Evolutionary conservation across 2,113 vertebrate species (phyloP).

Genomic region (Megaceryle maxima): DNA sequence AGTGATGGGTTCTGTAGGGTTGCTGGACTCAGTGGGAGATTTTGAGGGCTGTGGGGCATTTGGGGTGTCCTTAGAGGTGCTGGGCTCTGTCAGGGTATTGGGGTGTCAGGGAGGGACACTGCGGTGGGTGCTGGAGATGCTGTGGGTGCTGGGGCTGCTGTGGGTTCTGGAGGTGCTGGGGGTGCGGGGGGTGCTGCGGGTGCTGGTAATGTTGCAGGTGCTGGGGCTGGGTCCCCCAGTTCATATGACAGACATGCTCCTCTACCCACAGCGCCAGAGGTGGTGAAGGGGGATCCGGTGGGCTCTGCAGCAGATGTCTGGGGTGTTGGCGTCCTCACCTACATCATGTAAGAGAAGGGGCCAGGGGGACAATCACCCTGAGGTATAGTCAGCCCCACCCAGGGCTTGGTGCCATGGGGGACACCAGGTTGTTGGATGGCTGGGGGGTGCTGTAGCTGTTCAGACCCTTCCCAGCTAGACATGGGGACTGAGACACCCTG

Average conservation of each 20-base stretch:
- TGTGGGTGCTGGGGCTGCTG: background rate
- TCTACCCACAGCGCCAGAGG: slow-evolving; percentile 87
- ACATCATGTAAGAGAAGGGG: slow-evolving; percentile 89
- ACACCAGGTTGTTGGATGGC: background rate
- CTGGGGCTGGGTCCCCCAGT: background rate
- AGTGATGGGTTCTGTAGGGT: background rate
- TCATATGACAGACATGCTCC: background rate
- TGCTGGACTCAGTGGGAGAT: background rate
- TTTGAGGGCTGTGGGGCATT: background rate
- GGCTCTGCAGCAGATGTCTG: slow-evolving; percentile 96
- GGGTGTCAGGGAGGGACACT: background rate
- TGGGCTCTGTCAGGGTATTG: background rate
- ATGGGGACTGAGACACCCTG: background rate
- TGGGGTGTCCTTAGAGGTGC: background rate
- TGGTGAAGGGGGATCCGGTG: slow-evolving; percentile 95
- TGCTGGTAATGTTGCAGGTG: background rate
- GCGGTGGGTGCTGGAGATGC: background rate
- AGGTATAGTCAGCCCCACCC: background rate
- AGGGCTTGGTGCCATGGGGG: background rate
- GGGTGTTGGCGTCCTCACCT: slow-evolving; percentile 89
- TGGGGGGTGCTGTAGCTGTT: background rate
- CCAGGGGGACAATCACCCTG: background rate
- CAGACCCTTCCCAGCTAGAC: background rate
- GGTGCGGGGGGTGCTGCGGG: background rate
- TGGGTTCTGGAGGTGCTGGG: background rate